Conservation (phyloP, 2,797 vertebrate genomes). For the Pseudopleuronectes americanus region DNA sequence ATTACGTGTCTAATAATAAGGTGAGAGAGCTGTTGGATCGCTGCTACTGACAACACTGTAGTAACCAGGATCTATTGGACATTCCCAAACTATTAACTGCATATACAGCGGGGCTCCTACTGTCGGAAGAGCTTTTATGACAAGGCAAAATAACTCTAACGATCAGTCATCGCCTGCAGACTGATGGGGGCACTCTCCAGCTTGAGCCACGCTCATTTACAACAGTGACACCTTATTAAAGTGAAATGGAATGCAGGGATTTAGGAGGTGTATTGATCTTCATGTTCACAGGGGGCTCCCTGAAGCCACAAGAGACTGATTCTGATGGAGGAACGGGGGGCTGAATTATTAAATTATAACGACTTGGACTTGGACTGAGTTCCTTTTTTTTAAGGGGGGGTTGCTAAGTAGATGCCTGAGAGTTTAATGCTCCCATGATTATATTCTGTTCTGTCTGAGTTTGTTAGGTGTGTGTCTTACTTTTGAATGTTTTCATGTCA, state of each 20-base stretch:
- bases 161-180: conserved; percentile 37
- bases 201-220: conserved; percentile 42
- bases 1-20: conserved; percentile 15
- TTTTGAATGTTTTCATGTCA: too few species aligned
- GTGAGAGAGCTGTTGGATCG: conserved; percentile 6
- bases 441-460: neutral
- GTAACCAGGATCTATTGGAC: conserved; percentile 25
- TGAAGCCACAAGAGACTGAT: conserved; percentile 16
- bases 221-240: conserved; percentile 62
- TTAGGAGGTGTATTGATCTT: conserved; percentile 40
- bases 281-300: conserved; percentile 16
- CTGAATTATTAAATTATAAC: conserved; percentile 35
- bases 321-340: conserved; percentile 20
- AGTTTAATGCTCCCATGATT: neutral
- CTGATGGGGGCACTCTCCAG: conserved; percentile 25
- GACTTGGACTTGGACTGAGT: neutral
- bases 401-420: conserved; percentile 5
- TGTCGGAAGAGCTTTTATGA: conserved; percentile 11
- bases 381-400: neutral
- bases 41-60: neutral
- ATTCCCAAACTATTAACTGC: conserved; percentile 16
- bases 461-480: neutral
- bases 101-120: neutral
- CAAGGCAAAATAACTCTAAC: conserved; percentile 24
- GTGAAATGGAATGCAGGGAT: conserved; percentile 56